A percentile compares a stretch with the other conserved stretches of the same genome.
Evolutionary conservation across 2,113 vertebrate species (phyloP).

Genomic region (Oryzias melastigma): DNA sequence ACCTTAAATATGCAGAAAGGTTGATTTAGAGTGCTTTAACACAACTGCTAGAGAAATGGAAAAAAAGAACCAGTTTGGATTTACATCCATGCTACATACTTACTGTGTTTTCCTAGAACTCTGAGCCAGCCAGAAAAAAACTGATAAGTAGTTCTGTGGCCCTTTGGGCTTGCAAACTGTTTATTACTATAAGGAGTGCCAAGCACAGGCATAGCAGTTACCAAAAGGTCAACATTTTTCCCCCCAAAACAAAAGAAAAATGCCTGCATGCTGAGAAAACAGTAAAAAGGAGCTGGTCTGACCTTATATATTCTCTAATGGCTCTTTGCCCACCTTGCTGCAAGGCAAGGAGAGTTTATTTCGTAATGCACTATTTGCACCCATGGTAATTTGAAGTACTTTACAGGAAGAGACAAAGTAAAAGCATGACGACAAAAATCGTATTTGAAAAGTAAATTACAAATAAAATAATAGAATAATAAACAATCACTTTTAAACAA

Average conservation of each 20-base stretch:
- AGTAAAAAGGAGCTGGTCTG: conserved; percentile 15
- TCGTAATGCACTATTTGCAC: no score
- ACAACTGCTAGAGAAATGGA: no score
- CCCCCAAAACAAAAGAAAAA: conserved; percentile 28
- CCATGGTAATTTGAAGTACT: no score
- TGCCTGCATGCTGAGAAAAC: conserved; percentile 8
- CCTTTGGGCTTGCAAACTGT: conserved; percentile 43
- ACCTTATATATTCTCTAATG: conserved; percentile 33
- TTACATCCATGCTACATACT: conserved; percentile 15
- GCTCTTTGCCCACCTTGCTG: conserved; percentile 33
- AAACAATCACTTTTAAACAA: no score
- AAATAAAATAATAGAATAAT: no score
- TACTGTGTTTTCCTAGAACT: conserved; percentile 39
- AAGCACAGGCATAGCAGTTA: conserved; percentile 40
- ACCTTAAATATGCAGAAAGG: no score
- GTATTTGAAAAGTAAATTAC: no score
- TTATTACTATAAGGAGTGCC: conserved; percentile 45
- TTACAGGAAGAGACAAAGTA: no score
- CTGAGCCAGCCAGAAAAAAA: conserved; percentile 35
- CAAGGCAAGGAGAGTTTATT: conserved; percentile 11
- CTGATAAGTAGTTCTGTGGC: conserved; percentile 48
- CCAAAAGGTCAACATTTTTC: conserved; percentile 62
- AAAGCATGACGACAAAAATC: no score
- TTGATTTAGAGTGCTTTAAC: no score
- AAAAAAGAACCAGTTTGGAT: not conserved